Evolutionary conservation across 2,888 invertebrate species (phyloP).

Genomic region (Dolichomitus sp.): DNA sequence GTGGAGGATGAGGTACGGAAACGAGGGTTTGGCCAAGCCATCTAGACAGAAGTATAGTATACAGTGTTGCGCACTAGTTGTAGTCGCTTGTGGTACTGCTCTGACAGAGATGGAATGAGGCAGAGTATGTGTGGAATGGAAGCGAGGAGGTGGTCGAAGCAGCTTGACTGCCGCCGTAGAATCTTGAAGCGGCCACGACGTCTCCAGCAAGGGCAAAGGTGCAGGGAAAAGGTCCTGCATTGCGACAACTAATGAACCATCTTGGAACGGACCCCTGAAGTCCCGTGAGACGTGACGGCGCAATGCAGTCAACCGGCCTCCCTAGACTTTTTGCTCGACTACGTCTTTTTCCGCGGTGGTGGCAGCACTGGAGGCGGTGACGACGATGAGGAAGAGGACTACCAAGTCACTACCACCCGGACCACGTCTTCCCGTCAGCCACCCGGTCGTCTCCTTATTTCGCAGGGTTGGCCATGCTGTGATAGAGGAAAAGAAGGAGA

Average conservation of each 20-base stretch:
- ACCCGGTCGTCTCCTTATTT: constrained; percentile 49
- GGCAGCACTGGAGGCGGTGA: constrained; percentile 23
- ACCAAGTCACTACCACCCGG: constrained; percentile 61
- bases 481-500: constrained; percentile 26
- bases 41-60: constrained; percentile 35
- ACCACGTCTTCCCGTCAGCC: constrained; percentile 54
- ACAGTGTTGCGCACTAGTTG: constrained; percentile 30
- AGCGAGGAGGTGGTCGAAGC: constrained; percentile 42
- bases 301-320: constrained; percentile 83
- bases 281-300: constrained; percentile 85
- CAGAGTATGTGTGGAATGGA: constrained; percentile 34
- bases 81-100: constrained; percentile 44
- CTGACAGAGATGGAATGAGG: constrained; percentile 32
- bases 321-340: constrained; percentile 67
- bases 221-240: constrained; percentile 82
- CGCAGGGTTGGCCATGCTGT: constrained; percentile 19
- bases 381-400: constrained; percentile 55
- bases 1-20: constrained; percentile 61
- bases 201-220: constrained; percentile 54
- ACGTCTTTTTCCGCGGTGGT: constrained; percentile 35
- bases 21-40: constrained; percentile 53
- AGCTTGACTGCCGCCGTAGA: constrained; percentile 51
- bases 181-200: constrained; percentile 31
- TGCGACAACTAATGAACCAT: constrained; percentile 86
- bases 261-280: constrained; percentile 83